Base-by-base conservation (phyloP, 2,113 vertebrate species). In the Leptosomus discolor region DNA sequence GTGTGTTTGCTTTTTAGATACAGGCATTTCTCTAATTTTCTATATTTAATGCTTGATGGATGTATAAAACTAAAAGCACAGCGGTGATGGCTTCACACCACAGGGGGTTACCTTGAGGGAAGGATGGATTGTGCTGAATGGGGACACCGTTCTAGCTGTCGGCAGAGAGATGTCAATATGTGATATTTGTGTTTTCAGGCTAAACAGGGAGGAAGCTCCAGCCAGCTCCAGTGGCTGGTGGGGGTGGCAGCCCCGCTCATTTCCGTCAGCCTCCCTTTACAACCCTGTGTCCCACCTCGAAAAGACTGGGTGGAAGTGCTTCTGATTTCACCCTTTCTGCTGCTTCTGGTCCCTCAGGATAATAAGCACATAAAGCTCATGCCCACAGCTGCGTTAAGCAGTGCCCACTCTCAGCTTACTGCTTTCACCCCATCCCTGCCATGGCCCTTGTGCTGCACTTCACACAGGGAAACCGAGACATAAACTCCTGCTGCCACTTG, bases 401-500 rank as follows among this genome's bases (percentile, higher is more conserved):
- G 26, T 8, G 64, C 36, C 53, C 3, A 1, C 18, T 14, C 48
- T 46, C 37, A 0, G 5, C 53, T 64, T 73, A 39, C 75, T 51
- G 32, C 65, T 69, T 58, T 45, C 4, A 1, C 29, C 7, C 24
- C 7, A 27, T 63, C n/a, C 26, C 16, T 8, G 5, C 41, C 19
- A 8, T 0, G 2, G 24, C 60, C 7, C 4, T 21, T 36, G 58
- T 2, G 6, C 27, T 18, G 39, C 3, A 1, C 41, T 77, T 65
- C 11, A 69, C 0, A 0, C 0, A 0, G 45, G 34, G 73, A 85
- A 81, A 43, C 32, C 12, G 58, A 87, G 68, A 24, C 58, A n/a
- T 0, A 5, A 84, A 5, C 45, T 22, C 8, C 71, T 13, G 39
- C 53, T 10, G 11, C 11, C 0, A 0, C 45, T 37, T 6, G 2